Base-by-base conservation (phyloP, 2,113 vertebrate genomes). In the Bos javanicus region DNA sequence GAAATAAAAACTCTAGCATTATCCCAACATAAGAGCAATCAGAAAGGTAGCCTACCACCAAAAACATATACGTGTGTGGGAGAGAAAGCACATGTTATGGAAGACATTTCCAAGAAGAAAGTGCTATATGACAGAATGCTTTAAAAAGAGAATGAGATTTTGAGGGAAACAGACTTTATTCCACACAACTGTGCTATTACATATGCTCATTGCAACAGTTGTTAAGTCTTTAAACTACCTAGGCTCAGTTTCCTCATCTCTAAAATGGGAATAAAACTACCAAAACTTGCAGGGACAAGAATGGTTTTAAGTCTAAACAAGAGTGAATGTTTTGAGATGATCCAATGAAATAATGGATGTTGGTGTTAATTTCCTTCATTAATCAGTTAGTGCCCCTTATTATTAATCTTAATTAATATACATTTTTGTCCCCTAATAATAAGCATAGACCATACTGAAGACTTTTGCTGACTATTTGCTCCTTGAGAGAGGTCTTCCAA, bases 21-120 rank as follows among this genome's bases (percentile, higher is more conserved):
- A 50, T 2, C 8, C 7, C 25, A 19, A 54, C 25, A 39, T 25
- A 62, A 23, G 21, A 85, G 33, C 33, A 13, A 2, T 43, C 28
- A 13, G 33, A 50, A 86, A 56, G 12, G 3, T 54, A 88, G 8
- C 3, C 15, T 48, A 1, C 13, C 2, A 30, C 13, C 11, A n/a
- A 86, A 21, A 6, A 7, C 1, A 6, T 1, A 1, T 6, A 15
- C 12, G 2, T 46, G 1, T 30, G 28, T 89, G 9, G 25, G 26
- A 59, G 8, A 12, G n/a, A 64, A 6, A 67, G 2, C 7, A 39
- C 52, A n/a, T 23, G 30, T 10, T 23, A 8, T 0, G 91, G 28
- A 86, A 48, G 9, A 33, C 10, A 13, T 21, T 59, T 26, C 46
- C 19, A 16, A 50, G 17, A 62, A 57, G 13, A 43, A 56, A 56